A percentile compares a stretch with the other conserved stretches of the same genome.
Evolutionary conservation across 2,797 vertebrate species (phyloP).

Genomic region (Iguana delicatissima): DNA sequence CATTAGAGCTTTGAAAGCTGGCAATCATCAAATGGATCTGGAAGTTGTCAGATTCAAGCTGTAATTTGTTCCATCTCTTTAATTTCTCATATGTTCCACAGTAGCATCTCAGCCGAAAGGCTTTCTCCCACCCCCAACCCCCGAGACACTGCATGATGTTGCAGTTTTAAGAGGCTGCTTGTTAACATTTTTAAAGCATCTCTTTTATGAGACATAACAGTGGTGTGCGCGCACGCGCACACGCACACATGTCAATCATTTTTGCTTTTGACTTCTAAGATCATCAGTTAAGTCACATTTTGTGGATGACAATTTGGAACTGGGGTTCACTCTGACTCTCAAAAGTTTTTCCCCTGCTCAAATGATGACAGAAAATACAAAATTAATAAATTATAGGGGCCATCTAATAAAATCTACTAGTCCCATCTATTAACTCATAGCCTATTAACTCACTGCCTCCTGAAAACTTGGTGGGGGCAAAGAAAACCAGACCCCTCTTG

Average conservation of each 20-base stretch:
- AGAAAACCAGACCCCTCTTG: background rate
- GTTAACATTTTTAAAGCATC: background rate
- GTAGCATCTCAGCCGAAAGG: background rate
- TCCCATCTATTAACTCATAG: background rate
- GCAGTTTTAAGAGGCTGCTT: background rate
- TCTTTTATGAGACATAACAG: background rate
- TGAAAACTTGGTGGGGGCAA: background rate
- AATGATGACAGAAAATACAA: background rate
- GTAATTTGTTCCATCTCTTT: background rate
- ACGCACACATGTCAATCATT: background rate
- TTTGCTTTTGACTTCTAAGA: conserved; percentile 8
- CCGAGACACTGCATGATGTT: background rate
- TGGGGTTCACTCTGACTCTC: background rate
- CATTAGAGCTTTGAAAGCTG: background rate
- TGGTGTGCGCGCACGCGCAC: background rate
- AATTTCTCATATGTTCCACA: conserved; percentile 28
- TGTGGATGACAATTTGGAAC: conserved; percentile 15
- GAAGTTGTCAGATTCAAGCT: conserved; percentile 28
- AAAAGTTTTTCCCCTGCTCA: background rate
- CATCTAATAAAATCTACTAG: background rate
- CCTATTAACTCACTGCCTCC: background rate
- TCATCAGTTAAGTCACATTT: conserved; percentile 13
- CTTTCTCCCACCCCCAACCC: background rate
- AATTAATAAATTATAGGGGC: background rate
- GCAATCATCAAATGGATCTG: background rate